Conservation (phyloP, 2,888 invertebrate species). For the Drosophila mimica region DNA sequence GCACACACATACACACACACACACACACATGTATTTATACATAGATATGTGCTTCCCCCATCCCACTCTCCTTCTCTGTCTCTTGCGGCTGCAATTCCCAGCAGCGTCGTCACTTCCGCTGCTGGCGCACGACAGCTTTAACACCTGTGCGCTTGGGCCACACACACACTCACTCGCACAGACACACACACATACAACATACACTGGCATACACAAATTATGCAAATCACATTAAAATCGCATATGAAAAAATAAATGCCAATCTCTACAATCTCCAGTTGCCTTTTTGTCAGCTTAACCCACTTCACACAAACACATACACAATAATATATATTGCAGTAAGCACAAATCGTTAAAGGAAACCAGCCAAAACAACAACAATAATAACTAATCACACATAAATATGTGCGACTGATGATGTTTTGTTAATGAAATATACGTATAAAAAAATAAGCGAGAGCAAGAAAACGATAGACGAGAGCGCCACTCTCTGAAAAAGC, state of each 20-base stretch:
- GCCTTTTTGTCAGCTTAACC: constrained; percentile 70
- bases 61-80: not conserved
- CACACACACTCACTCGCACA: constrained; percentile 27
- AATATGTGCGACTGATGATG: constrained; percentile 63
- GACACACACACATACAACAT: not conserved
- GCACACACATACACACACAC: constrained; percentile 6
- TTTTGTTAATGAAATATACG: constrained; percentile 73
- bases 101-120: constrained; percentile 53
- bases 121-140: constrained; percentile 48
- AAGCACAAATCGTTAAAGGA: constrained; percentile 50
- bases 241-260: constrained; percentile 33
- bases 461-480: constrained; percentile 14
- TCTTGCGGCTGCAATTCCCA: constrained; percentile 45
- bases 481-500: constrained; percentile 37
- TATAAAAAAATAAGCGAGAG: constrained; percentile 30
- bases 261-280: constrained; percentile 62
- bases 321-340: constrained; percentile 48
- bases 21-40: not conserved
- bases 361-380: constrained; percentile 41
- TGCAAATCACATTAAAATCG: constrained; percentile 71
- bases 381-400: constrained; percentile 71
- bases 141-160: constrained; percentile 64
- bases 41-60: not conserved
- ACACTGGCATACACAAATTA: constrained; percentile 49
- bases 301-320: constrained; percentile 62